Evolutionary conservation across 2,888 invertebrate genomes (phyloP), one percentile per base, ranked within the genome.

Genomic region (Hirtodrosophila confusa): DNA sequence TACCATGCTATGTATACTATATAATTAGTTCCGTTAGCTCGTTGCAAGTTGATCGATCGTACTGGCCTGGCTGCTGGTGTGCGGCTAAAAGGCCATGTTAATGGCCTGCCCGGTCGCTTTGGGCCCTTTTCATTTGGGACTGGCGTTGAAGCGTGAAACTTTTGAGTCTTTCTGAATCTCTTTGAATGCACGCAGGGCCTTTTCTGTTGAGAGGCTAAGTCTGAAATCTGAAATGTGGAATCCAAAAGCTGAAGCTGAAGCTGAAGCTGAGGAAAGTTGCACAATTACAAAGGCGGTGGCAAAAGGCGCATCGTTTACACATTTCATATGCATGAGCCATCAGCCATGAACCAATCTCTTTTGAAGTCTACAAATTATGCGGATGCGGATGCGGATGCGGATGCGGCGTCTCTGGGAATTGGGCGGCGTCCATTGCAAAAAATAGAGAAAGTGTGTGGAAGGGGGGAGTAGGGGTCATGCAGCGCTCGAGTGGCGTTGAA

Each of bases 221-320:
- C n/a, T n/a, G n/a, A n/a, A n/a, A n/a, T n/a, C n/a, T n/a, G n/a
- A n/a, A 4, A 27, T 54, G 17, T 23, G 33, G 40, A n/a, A 10
- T 40, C 23, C 9, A 36, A 10, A 4, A 43, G 12, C 47, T 17
- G 17, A 37, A 35, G 37, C n/a, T 29, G 23, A 31, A 29, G 33
- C 64, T 33, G 50, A 65, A 53, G 36, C 63, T 50, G 70, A 69
- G 65, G 83, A 83, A 79, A 79, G 86, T 69, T 86, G 83, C 86
- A 86, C 84, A 88, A 88, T 71, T 75, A 86, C 85, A 83, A 83
- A 88, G 69, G 63, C 58, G 49, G 33, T 17, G 64, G 54, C 51
- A 65, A 68, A 71, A 69, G 64, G 40, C 63, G 64, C 67, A 61
- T 60, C 72, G 61, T 23, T 77, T 75, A 65, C 68, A 75, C 68